A percentile compares a stretch with the other conserved stretches of the same genome.
Evolutionary conservation across 1,140 invertebrate genomes (phyloP).

Genomic region (Hesperophylax magnus): DNA sequence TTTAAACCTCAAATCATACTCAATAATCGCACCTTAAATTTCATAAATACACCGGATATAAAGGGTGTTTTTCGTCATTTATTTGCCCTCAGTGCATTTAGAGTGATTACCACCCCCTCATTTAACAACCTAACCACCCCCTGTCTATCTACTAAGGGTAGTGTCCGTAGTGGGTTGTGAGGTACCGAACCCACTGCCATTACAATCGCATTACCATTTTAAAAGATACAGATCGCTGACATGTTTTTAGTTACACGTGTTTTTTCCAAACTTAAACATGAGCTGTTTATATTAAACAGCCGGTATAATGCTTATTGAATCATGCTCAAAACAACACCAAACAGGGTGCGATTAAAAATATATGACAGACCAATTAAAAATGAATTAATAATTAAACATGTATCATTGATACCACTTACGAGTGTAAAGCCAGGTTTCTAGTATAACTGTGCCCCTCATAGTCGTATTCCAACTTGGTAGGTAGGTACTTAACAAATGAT

Average conservation of each 20-base stretch:
- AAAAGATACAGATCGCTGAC: constrained; percentile 46
- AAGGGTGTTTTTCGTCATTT: not conserved
- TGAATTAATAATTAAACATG: too few species aligned
- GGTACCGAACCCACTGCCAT: not conserved
- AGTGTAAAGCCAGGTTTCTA: too few species aligned
- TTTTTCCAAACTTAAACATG: constrained; percentile 22
- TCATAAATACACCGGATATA: not conserved
- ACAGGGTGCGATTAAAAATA: not conserved
- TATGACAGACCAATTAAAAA: too few species aligned
- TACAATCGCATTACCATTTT: constrained; percentile 47
- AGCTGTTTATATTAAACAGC: constrained; percentile 16
- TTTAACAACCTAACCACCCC: not conserved
- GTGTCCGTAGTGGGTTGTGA: too few species aligned
- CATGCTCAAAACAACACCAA: not conserved
- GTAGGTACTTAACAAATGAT: too few species aligned
- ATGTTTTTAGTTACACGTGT: constrained; percentile 45
- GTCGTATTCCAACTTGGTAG: too few species aligned
- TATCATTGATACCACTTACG: too few species aligned
- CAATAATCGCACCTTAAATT: too few species aligned
- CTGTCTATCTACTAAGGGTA: too few species aligned
- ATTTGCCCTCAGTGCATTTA: constrained; percentile 19
- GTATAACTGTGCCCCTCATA: too few species aligned
- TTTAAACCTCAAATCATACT: too few species aligned
- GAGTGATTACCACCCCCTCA: constrained; percentile 23
- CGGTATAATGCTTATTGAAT: constrained; percentile 22